Conservation (phyloP, 1,140 invertebrate genomes). For the Pinna nobilis region DNA sequence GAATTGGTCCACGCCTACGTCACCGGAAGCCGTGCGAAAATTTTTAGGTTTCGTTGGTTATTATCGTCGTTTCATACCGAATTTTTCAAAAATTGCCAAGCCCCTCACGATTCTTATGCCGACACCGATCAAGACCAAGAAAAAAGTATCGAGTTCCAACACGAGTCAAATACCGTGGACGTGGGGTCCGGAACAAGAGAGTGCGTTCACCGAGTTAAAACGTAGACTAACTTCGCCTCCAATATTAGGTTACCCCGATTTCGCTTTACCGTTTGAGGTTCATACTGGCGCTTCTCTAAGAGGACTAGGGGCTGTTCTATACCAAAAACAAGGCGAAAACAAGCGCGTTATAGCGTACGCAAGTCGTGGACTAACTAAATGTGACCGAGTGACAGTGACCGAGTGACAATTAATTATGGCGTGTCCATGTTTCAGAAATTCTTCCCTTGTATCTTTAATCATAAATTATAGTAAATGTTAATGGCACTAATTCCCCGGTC, state of each 20-base stretch:
- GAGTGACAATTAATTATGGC: no score
- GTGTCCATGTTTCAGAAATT: no score
- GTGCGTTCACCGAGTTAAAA: slow-evolving; percentile 45
- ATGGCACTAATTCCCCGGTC: no score
- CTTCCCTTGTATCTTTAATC: no score
- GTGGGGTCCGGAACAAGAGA: slow-evolving; percentile 21
- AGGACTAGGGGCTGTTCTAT: slow-evolving; percentile 58
- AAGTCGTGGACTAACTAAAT: slow-evolving; percentile 33
- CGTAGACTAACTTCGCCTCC: slow-evolving; percentile 25
- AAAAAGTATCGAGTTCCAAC: background rate
- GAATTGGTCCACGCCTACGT: slow-evolving; percentile 58
- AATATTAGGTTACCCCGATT: slow-evolving; percentile 43
- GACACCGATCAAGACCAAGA: slow-evolving; percentile 20
- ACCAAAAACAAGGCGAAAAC: slow-evolving; percentile 53
- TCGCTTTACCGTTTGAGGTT: slow-evolving; percentile 27
- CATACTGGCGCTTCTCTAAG: slow-evolving; percentile 46
- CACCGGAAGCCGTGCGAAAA: slow-evolving; percentile 46
- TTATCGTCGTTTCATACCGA: slow-evolving; percentile 44
- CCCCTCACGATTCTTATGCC: slow-evolving; percentile 42
- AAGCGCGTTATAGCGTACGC: slow-evolving; percentile 43
- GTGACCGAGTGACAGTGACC: no score
- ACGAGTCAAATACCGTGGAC: slow-evolving; percentile 1
- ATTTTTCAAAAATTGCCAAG: slow-evolving; percentile 49
- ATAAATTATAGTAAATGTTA: no score
- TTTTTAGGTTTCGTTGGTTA: slow-evolving; percentile 59